Conservation (phyloP, 2,797 vertebrate species). For the Florisuga fusca region DNA sequence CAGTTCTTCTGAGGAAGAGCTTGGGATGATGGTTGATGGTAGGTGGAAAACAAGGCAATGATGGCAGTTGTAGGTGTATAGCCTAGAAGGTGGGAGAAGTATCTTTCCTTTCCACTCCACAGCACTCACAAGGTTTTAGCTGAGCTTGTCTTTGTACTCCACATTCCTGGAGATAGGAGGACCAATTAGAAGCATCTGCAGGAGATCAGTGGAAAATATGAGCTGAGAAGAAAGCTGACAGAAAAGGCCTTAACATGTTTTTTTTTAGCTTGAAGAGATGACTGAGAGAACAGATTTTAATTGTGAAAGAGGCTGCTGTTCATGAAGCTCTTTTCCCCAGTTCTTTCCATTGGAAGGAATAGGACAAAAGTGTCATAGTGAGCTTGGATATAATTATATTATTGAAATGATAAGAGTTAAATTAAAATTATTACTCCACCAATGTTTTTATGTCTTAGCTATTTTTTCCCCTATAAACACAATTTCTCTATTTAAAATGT, state of each 20-base stretch:
- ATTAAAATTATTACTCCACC: neutral
- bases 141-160: neutral
- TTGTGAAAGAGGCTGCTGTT: neutral
- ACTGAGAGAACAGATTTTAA: neutral
- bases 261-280: neutral
- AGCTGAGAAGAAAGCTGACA: neutral
- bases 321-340: neutral
- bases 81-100: neutral
- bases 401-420: neutral
- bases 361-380: neutral
- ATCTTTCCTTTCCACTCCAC: neutral
- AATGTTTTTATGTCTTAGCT: neutral
- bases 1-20: neutral
- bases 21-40: neutral
- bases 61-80: neutral
- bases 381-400: neutral
- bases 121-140: neutral
- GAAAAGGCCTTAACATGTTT: accelerated
- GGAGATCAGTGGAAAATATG: neutral
- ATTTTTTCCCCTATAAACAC: neutral
- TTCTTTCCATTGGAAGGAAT: neutral
- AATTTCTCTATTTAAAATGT: neutral
- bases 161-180: neutral
- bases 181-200: neutral
- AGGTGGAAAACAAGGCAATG: neutral